phyloP scores from a whole-genome alignment of 2,797 vertebrate genomes.

The Lepilemur ruficaudatus region DNA sequence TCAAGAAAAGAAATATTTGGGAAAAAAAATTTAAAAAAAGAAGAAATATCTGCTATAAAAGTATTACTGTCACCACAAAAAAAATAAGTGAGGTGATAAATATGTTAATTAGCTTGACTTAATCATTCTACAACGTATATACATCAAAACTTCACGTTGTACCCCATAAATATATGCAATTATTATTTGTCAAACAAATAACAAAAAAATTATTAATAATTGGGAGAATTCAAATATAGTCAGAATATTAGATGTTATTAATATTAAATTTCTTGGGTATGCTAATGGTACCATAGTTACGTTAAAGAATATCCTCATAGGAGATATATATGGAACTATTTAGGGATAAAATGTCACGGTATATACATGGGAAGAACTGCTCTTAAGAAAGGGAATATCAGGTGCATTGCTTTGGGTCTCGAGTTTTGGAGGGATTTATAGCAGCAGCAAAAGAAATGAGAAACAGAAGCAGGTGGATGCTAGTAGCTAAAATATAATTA shows the following conservation, averaged over 20 bases:
- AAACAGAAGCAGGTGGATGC: neutral
- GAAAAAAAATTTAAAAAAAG: neutral
- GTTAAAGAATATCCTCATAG: neutral
- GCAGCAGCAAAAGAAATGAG: neutral
- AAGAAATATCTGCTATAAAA: constrained; percentile 4
- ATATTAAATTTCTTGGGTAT: neutral
- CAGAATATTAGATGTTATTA: neutral
- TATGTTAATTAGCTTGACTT: neutral
- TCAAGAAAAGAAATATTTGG: neutral
- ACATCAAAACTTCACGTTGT: neutral
- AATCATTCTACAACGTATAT: neutral
- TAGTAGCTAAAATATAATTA: neutral
- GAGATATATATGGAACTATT: neutral
- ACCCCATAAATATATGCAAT: neutral
- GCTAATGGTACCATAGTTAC: neutral
- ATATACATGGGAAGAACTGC: neutral
- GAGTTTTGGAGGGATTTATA: neutral
- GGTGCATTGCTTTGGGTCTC: neutral
- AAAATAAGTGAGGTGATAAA: neutral
- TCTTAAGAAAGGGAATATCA: neutral
- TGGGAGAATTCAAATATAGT: neutral
- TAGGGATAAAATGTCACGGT: constrained; percentile 14
- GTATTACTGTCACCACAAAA: neutral
- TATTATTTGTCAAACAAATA: neutral
- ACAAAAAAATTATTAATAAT: constrained; percentile 14